Percentiles rank a stretch among this genome's conserved stretches.
Conservation (phyloP, 2,113 vertebrate genomes). For the Strix aluco region DNA sequence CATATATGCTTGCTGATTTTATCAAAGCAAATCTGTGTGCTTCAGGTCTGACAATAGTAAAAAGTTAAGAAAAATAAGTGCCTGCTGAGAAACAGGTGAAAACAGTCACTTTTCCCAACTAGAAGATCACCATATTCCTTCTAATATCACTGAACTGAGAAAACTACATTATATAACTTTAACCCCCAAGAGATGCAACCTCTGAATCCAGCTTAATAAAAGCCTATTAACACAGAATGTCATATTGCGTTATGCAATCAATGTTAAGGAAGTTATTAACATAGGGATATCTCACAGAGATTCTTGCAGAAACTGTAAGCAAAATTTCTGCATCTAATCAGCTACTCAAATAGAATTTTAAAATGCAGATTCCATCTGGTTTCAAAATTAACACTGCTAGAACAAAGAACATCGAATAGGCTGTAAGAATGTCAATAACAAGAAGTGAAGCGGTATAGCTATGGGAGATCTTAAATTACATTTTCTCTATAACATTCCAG, state of each 20-base stretch:
- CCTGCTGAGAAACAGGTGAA: background rate
- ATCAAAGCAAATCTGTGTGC: background rate
- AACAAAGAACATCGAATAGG: background rate
- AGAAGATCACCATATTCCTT: background rate
- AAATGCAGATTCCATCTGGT: background rate
- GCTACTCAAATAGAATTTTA: slow-evolving; percentile 28
- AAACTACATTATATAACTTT: background rate
- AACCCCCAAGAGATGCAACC: background rate
- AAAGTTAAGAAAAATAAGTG: background rate
- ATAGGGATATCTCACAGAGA: background rate
- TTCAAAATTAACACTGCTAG: slow-evolving; percentile 15
- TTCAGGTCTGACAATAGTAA: background rate
- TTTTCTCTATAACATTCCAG: background rate
- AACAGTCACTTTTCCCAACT: background rate
- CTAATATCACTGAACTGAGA: background rate
- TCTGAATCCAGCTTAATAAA: slow-evolving; percentile 26
- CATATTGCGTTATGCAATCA: background rate
- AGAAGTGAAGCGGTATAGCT: background rate
- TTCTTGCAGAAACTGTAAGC: background rate
- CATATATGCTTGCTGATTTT: background rate
- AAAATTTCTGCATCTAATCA: background rate
- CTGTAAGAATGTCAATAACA: slow-evolving; percentile 11
- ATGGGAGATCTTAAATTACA: background rate
- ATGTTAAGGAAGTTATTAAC: background rate
- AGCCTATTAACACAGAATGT: slow-evolving; percentile 9